Base-by-base conservation (phyloP, 2,888 invertebrate species). In the Thysanoteuthis rhombus region DNA sequence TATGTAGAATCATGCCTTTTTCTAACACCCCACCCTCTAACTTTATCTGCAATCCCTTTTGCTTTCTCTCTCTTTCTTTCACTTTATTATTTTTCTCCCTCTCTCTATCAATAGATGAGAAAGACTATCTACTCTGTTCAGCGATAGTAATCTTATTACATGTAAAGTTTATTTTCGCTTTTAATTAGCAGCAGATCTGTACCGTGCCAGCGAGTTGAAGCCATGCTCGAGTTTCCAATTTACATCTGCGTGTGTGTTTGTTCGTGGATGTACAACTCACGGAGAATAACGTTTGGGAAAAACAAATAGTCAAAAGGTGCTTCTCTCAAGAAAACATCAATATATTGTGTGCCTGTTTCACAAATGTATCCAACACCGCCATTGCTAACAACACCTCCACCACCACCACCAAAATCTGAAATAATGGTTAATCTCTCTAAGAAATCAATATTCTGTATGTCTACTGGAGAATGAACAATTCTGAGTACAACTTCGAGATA, bases 1-100 rank as follows among this genome's bases (percentile, higher is more conserved):
- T 75, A 75, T n/a, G 75, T 75, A 75, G 75, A 75, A 75, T n/a
- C 75, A 75, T 75, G 75, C 75, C 75, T 75, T 75, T 75, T 75
- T 75, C n/a, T 75, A 52, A 52, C 52, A 52, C 52, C 2, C 28
- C 25, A 25, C 52, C 25, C 52, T 52, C 52, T 52, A 25, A 52
- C 52, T n/a, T 36, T 75, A 75, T n/a, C n/a, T 75, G n/a, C 75
- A 75, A 75, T 75, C 75, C n/a, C 75, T 75, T 36, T 75, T 75
- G 75, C 10, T 75, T 75, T 16, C n/a, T 75, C 75, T n/a, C 22
- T 75, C 75, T n/a, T 75, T 75, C 75, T n/a, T 75, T 75, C 75
- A 36, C 12, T 75, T n/a, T 16, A n/a, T n/a, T n/a, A 6, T 75
- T n/a, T 75, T 75, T n/a, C 19, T 75, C n/a, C 16, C 22, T 75